phyloP scores from a whole-genome alignment of 2,888 invertebrate genomes.

The Acleris cristana region DNA sequence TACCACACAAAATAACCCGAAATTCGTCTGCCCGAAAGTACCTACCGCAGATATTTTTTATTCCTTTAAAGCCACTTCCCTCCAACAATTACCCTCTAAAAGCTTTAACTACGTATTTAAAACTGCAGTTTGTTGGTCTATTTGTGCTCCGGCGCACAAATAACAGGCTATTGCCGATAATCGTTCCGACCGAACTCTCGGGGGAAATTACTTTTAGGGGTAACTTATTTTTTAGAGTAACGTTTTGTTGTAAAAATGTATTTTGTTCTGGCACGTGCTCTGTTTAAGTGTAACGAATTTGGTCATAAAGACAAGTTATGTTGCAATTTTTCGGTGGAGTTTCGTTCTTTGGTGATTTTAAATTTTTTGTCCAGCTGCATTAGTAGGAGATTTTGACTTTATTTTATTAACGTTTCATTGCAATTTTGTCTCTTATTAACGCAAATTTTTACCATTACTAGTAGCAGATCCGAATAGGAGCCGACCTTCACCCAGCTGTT shows the following conservation, averaged over 20 bases:
- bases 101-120: conserved; percentile 4
- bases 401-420: too few relatives aligned
- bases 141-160: conserved; percentile 1
- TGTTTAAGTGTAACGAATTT: conserved; percentile 12
- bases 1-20: too few relatives aligned
- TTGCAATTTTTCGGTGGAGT: background rate
- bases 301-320: background rate
- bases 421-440: too few relatives aligned
- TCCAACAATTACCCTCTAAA: background rate
- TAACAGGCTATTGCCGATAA: conserved; percentile 9
- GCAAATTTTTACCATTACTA: too few relatives aligned
- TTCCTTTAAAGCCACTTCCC: background rate
- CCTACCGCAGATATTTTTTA: too few relatives aligned
- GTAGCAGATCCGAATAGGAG: too few relatives aligned
- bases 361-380: too few relatives aligned
- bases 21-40: too few relatives aligned
- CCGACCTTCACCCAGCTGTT: too few relatives aligned
- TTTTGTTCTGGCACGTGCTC: conserved; percentile 16
- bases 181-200: conserved; percentile 10
- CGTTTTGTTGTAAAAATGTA: conserved; percentile 6
- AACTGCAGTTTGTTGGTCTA: conserved; percentile 18
- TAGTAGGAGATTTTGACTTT: too few relatives aligned
- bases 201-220: conserved; percentile 15
- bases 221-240: conserved; percentile 13
- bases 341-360: background rate